Evolutionary conservation across 2,888 invertebrate genomes (phyloP).

Genomic region (Crepidodera aurea): DNA sequence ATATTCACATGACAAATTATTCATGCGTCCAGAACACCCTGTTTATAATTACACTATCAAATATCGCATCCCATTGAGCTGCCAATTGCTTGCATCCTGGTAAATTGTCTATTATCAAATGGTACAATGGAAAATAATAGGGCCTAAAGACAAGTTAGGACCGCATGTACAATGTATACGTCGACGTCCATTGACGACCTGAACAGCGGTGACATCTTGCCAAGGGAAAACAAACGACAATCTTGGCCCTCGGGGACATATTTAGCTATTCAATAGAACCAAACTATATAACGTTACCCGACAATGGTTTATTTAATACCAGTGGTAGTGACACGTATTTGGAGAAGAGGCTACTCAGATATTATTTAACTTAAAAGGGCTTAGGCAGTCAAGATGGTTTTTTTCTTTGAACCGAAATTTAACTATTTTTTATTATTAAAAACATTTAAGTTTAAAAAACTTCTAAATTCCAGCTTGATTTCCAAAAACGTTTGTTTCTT

Average conservation of each 20-base stretch:
- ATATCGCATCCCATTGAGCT: slow-evolving; percentile 15
- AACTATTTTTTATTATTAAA: too few relatives aligned
- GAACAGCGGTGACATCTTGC: slow-evolving; percentile 22
- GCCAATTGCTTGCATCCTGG: slow-evolving; percentile 5
- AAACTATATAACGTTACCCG: slow-evolving; percentile 16
- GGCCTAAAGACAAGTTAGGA: slow-evolving; percentile 13
- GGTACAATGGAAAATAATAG: slow-evolving; percentile 22
- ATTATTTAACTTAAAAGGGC: too few relatives aligned
- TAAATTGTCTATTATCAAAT: slow-evolving; percentile 18
- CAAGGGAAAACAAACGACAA: slow-evolving; percentile 25
- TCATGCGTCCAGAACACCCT: too few relatives aligned
- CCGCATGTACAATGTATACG: slow-evolving; percentile 16
- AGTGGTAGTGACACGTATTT: neutral
- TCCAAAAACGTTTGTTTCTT: too few relatives aligned
- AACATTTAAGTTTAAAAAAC: too few relatives aligned
- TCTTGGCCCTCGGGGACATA: slow-evolving; percentile 25
- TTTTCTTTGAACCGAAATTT: too few relatives aligned
- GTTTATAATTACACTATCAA: slow-evolving; percentile 17
- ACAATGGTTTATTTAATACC: neutral
- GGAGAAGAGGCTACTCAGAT: too few relatives aligned
- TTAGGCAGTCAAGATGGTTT: too few relatives aligned
- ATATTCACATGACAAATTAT: too few relatives aligned
- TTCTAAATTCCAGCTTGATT: too few relatives aligned
- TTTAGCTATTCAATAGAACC: slow-evolving; percentile 29
- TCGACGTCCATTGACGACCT: slow-evolving; percentile 20